Percentiles rank a stretch among this genome's conserved stretches.
Conservation (phyloP, 2,113 vertebrate species). For the Dipodomys ordii region DNA sequence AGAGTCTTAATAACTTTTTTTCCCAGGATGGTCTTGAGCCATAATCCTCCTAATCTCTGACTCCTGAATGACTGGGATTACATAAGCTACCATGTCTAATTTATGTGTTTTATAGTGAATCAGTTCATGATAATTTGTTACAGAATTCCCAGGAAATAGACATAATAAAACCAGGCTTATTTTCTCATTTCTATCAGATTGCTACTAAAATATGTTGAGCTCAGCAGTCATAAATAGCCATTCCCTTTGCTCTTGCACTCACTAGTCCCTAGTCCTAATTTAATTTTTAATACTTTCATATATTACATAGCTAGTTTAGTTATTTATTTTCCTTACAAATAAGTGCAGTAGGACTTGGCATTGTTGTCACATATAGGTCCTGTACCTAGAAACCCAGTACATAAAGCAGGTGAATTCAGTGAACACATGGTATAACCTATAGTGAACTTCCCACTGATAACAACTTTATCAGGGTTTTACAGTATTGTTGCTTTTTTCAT, state of each 20-base stretch:
- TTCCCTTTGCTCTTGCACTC: not conserved
- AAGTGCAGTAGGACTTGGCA: no score
- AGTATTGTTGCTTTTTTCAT: no score
- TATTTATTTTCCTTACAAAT: not conserved
- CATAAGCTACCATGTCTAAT: no score
- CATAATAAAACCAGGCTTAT: not conserved
- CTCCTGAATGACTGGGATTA: not conserved
- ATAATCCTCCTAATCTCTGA: not conserved
- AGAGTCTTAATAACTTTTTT: no score
- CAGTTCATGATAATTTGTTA: not conserved
- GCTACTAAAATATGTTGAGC: not conserved
- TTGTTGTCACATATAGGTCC: not conserved
- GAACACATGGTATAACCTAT: no score
- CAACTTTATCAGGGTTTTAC: not conserved
- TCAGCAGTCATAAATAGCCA: not conserved
- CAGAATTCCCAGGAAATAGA: not conserved
- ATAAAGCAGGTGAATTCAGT: not conserved
- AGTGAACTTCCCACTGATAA: not conserved
- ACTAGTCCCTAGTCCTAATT: not conserved
- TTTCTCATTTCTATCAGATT: not conserved
- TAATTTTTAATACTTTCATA: not conserved
- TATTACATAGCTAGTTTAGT: not conserved
- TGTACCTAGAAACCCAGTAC: not conserved
- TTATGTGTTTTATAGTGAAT: not conserved
- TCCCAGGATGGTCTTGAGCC: no score